phyloP scores from a whole-genome alignment of 2,113 vertebrate genomes.

The Chrysochloris asiatica region DNA sequence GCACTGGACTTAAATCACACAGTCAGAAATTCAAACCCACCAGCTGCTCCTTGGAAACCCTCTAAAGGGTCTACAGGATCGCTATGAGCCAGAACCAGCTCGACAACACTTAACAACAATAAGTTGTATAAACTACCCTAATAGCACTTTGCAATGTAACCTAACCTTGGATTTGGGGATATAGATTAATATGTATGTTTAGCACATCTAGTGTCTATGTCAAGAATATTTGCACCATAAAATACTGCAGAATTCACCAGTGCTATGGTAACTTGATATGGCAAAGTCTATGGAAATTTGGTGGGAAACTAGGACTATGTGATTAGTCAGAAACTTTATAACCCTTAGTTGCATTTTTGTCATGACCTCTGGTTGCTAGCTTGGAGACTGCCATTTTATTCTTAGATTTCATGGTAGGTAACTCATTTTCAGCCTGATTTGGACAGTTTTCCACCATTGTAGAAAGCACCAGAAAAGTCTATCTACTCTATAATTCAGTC shows the following conservation, averaged over 20 bases:
- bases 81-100: too few relatives aligned
- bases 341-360: background rate
- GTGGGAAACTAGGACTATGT: background rate
- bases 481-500: background rate
- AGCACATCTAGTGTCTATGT: background rate
- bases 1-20: too few relatives aligned
- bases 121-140: background rate
- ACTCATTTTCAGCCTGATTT: background rate
- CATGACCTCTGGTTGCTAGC: background rate
- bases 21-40: too few relatives aligned
- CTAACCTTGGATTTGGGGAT: too few relatives aligned
- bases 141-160: background rate
- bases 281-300: background rate
- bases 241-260: background rate
- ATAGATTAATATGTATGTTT: too few relatives aligned
- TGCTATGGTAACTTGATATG: background rate
- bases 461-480: background rate
- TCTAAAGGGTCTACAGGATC: too few relatives aligned
- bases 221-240: background rate
- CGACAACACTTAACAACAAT: too few relatives aligned
- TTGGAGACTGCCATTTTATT: background rate
- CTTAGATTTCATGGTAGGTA: background rate
- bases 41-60: too few relatives aligned
- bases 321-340: too few relatives aligned
- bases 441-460: background rate